Conservation (phyloP, 2,888 invertebrate genomes). For the Ophion ventricosus region DNA sequence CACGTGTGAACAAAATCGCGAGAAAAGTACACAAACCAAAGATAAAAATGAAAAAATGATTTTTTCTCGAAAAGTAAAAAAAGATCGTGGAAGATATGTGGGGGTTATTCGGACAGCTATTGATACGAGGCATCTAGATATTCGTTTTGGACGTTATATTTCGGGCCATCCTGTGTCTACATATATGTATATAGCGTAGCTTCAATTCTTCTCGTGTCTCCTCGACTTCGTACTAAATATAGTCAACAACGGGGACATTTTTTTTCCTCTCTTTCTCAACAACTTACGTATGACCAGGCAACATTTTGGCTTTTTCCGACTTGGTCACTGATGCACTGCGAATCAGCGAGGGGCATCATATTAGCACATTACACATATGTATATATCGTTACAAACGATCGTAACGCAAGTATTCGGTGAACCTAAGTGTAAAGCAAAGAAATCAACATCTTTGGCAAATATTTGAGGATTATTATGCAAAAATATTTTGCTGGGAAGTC, state of each 20-base stretch:
- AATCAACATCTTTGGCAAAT: neutral
- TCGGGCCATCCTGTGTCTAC: neutral
- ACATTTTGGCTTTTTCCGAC: conserved; percentile 44
- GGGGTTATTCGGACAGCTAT: too few relatives aligned
- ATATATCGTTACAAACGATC: neutral
- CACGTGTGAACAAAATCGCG: too few relatives aligned
- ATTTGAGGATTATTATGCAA: conserved; percentile 1
- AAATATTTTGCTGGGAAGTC: conserved; percentile 1
- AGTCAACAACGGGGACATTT: conserved; percentile 74
- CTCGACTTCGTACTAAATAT: conserved; percentile 72
- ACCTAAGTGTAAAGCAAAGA: conserved; percentile 8
- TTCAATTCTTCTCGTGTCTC: conserved; percentile 46
- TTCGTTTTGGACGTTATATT: neutral
- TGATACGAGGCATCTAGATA: too few relatives aligned
- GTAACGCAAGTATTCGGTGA: neutral
- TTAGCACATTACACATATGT: conserved; percentile 16
- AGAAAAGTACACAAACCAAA: too few relatives aligned
- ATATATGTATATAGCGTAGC: neutral
- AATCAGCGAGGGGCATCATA: conserved; percentile 21
- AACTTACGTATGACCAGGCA: conserved; percentile 60
- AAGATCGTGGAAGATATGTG: too few relatives aligned
- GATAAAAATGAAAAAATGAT: too few relatives aligned
- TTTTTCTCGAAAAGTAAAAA: too few relatives aligned
- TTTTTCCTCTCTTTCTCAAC: conserved; percentile 51
- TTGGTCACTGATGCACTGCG: conserved; percentile 47